phyloP scores from a whole-genome alignment of 92 coral and sea anemone species.

The Porites lobata region DNA sequence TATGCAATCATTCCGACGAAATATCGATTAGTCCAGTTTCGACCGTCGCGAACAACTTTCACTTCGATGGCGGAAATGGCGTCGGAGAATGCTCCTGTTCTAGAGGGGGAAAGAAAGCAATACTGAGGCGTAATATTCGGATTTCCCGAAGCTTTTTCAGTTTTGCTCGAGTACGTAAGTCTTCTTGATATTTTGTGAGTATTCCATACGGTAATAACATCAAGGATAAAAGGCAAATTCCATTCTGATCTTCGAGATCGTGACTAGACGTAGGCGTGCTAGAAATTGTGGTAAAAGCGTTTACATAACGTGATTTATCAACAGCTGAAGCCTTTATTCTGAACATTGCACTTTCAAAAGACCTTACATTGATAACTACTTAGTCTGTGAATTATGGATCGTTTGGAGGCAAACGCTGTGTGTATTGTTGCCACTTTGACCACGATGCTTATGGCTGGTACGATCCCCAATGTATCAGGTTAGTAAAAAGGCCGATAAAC shows the following conservation, averaged over 20 bases:
- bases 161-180: not conserved
- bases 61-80: constrained; percentile 38
- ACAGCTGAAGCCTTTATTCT: not conserved
- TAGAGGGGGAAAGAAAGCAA: not conserved
- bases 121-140: not conserved
- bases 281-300: not conserved
- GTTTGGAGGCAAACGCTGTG: not conserved
- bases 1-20: not conserved
- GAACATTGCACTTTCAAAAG: not conserved
- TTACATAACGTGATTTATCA: not conserved
- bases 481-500: not conserved
- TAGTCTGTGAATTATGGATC: not conserved
- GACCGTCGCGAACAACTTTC: not conserved
- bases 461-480: constrained; percentile 10
- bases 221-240: not conserved
- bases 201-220: not conserved
- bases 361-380: not conserved
- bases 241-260: not conserved
- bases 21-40: not conserved
- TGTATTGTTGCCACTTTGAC: not conserved
- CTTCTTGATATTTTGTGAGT: not conserved
- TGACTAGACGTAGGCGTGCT: not conserved
- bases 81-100: not conserved
- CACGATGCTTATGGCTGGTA: not conserved
- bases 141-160: not conserved